Evolutionary conservation across 2,888 invertebrate species (phyloP).

Genomic region (Morpho deidamia): DNA sequence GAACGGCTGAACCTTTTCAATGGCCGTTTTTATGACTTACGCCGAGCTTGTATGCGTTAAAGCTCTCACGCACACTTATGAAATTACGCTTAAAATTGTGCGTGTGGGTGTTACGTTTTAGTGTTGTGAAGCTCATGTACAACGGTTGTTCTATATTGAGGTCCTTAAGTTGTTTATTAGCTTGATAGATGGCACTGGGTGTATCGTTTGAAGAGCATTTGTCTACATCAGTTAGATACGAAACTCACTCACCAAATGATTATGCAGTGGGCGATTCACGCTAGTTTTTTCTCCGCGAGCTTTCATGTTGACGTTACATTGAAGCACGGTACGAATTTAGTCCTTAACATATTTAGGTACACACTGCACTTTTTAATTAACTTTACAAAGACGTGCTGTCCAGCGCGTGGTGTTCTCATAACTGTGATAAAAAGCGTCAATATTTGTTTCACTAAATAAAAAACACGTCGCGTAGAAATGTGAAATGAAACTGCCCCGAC

Average conservation of each 20-base stretch:
- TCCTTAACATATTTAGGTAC: slow-evolving; percentile 50
- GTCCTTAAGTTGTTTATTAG: slow-evolving; percentile 53
- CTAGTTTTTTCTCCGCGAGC: slow-evolving; percentile 44
- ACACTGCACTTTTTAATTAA: slow-evolving; percentile 61
- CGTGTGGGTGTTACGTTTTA: slow-evolving; percentile 55
- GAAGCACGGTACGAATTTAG: slow-evolving; percentile 40
- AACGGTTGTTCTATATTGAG: slow-evolving; percentile 37
- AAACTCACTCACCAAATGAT: slow-evolving; percentile 55
- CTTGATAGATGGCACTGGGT: slow-evolving; percentile 67
- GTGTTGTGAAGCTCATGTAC: slow-evolving; percentile 61
- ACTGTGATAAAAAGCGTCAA: slow-evolving; percentile 69
- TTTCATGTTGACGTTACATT: slow-evolving; percentile 47
- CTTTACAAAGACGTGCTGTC: slow-evolving; percentile 68
- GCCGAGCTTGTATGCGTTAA: slow-evolving; percentile 49
- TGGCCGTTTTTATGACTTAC: slow-evolving; percentile 55
- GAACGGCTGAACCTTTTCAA: slow-evolving; percentile 73
- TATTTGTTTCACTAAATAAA: slow-evolving; percentile 60
- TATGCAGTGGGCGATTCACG: slow-evolving; percentile 32
- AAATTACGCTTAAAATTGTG: slow-evolving; percentile 48
- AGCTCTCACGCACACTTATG: slow-evolving; percentile 55
- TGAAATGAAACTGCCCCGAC: slow-evolving; percentile 69
- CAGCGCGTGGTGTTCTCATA: slow-evolving; percentile 69
- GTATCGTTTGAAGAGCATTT: slow-evolving; percentile 35
- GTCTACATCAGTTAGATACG: slow-evolving; percentile 14
- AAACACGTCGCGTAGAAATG: slow-evolving; percentile 70